Base-by-base conservation (phyloP, 2,888 invertebrate genomes). In the Autographa gamma region DNA sequence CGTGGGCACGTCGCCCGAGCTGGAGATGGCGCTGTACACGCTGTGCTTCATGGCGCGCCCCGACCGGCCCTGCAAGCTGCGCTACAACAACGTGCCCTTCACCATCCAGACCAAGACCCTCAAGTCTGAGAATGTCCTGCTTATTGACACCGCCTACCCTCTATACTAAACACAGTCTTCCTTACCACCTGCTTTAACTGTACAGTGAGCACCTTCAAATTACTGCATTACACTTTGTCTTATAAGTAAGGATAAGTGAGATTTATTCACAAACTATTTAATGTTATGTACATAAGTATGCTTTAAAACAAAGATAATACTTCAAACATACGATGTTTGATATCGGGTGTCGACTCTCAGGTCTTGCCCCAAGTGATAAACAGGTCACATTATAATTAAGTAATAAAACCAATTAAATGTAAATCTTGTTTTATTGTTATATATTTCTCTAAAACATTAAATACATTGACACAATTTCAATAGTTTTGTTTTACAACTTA, bases 21-120 rank as follows among this genome's bases (percentile, higher is more conserved):
- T 99, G 79, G 99, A 99, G 91, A 96, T 98, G 90, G 98, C 98
- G 0, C 90, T 99, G 8, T 99, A 98, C 93, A 98, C 98, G 0
- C 96, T 98, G 5, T 99, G 99, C 92, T 98, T 98, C 93, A 96
- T 98, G 88, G 94, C 98, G 7, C 96, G 98, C 71, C 97, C 98
- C 0, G 97, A 98, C 89, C 93, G 96, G 73, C 96, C 97, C 0
- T 98, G 98, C 89, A 97, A 97, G 0, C 96, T 98, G 52, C 92
- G 90, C 6, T 91, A 86, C 85, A 94, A 94, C 79, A 93, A 93
- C 77, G 76, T 95, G 2, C 90, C 87, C 19, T 95, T 95, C 89
- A 92, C 92, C 66, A 94, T 95, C 52, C 92, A 93, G 63, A 95
- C 94, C 43, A 95, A 95, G 76, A 93, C 94, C 0, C 60, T 94